Percentiles rank a stretch among this genome's conserved stretches.
phyloP scores from a whole-genome alignment of 2,797 vertebrate genomes.

The Brachymystax lenok region DNA sequence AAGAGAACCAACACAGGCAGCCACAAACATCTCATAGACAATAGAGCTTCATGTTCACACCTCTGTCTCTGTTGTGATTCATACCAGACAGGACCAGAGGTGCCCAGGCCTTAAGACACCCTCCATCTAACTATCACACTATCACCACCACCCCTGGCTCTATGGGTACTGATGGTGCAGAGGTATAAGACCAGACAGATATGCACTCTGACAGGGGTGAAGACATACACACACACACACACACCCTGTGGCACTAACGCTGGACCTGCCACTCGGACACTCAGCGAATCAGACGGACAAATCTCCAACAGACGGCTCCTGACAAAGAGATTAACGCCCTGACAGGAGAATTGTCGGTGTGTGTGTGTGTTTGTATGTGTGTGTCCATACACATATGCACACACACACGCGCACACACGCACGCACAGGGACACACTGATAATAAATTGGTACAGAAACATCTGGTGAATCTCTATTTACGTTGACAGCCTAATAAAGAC shows the following conservation, averaged over 20 bases:
- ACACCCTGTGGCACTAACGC: constrained; percentile 72
- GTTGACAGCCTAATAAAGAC: neutral
- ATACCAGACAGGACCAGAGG: neutral
- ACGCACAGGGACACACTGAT: no score
- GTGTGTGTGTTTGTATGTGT: constrained; percentile 9
- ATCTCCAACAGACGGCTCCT: constrained; percentile 92
- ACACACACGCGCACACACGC: neutral
- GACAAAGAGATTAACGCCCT: constrained; percentile 91
- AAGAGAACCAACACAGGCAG: neutral
- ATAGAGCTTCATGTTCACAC: neutral
- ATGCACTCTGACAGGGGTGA: constrained; percentile 85
- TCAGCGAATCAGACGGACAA: constrained; percentile 85
- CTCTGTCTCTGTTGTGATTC: neutral
- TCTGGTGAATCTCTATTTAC: neutral
- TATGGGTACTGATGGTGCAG: constrained; percentile 20
- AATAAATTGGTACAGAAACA: neutral
- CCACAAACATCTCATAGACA: neutral
- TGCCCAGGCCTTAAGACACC: constrained; percentile 4
- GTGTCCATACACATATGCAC: constrained; percentile 1
- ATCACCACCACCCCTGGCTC: constrained; percentile 19
- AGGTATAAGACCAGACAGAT: constrained; percentile 46
- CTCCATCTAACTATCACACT: neutral
- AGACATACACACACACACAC: constrained; percentile 52
- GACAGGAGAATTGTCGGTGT: constrained; percentile 73
- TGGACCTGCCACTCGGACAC: constrained; percentile 83